Percentiles rank a stretch among this genome's conserved stretches.
These are phyloP conservation scores for Acanthornis magna DNA, from an alignment of 2,797 vertebrate species.

Conservation along the genomic window DNA sequence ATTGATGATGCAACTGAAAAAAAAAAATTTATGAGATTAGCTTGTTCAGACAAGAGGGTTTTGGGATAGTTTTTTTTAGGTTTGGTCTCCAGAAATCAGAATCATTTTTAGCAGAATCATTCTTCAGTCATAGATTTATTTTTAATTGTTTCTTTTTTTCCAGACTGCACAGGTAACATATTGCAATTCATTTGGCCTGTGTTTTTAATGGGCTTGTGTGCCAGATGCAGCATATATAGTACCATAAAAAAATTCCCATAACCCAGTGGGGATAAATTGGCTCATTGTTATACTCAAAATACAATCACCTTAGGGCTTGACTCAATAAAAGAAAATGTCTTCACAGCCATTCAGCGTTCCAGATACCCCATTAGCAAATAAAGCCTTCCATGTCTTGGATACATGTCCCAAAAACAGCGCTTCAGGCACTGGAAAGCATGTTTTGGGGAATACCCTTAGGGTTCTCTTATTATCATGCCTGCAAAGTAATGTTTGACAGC, in stretches of 20 bases:
- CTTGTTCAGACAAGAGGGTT: background rate
- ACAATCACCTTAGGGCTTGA: slow-evolving; percentile 21
- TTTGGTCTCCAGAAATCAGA: background rate
- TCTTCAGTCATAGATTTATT: background rate
- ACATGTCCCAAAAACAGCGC: background rate
- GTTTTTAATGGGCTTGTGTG: background rate
- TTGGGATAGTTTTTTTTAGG: background rate
- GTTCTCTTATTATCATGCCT: background rate
- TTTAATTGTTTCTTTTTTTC: background rate
- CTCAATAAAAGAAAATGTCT: background rate
- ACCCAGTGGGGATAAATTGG: slow-evolving; percentile 9
- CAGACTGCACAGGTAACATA: background rate
- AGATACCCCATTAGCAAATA: background rate
- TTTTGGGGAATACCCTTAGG: background rate
- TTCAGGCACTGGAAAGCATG: background rate
- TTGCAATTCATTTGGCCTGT: background rate
- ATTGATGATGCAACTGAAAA: background rate
- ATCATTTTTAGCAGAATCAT: background rate
- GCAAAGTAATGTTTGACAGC: background rate
- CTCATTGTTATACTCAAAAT: slow-evolving; percentile 23
- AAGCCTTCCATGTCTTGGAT: background rate
- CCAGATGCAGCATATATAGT: background rate
- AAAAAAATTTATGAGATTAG: background rate
- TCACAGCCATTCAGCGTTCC: background rate
- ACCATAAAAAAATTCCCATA: slow-evolving; percentile 4